Conservation (phyloP, 2,113 vertebrate species). For the Pachypanchax playfairii region DNA sequence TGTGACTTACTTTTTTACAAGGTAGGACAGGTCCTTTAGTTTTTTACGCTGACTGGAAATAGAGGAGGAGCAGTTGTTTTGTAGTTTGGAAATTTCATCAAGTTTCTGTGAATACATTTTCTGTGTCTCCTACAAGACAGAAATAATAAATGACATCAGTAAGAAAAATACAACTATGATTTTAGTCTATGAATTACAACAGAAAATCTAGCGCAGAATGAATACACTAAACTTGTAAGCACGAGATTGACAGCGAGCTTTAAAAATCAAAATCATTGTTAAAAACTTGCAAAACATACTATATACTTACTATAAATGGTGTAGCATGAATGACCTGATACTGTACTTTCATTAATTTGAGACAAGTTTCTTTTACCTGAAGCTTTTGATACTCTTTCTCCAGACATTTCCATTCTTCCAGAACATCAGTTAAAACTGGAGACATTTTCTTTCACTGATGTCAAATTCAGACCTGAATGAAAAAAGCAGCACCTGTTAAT, state of each 20-base stretch:
- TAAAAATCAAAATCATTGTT: no score
- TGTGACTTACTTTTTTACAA: constrained; percentile 80
- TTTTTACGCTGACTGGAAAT: constrained; percentile 83
- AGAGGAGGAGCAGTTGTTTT: constrained; percentile 83
- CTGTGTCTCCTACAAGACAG: constrained; percentile 84
- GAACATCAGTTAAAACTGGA: constrained; percentile 55
- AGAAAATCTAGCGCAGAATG: not conserved
- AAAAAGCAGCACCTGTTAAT: not conserved
- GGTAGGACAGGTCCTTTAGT: constrained; percentile 81
- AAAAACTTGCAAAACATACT: no score
- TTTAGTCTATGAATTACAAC: not conserved
- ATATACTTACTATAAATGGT: no score
- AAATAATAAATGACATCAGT: not conserved
- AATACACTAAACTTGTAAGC: not conserved
- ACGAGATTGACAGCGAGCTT: not conserved
- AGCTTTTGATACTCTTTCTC: constrained; percentile 86
- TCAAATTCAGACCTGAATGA: not conserved
- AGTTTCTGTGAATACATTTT: constrained; percentile 88
- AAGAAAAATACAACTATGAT: not conserved
- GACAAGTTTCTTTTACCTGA: constrained; percentile 86
- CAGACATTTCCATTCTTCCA: constrained; percentile 86
- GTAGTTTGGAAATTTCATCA: constrained; percentile 90
- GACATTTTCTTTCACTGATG: constrained; percentile 48
- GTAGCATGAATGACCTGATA: no score
- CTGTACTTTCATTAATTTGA: no score